Conservation (phyloP, 1,140 invertebrate species). For the Doryteuthis pealeii region DNA sequence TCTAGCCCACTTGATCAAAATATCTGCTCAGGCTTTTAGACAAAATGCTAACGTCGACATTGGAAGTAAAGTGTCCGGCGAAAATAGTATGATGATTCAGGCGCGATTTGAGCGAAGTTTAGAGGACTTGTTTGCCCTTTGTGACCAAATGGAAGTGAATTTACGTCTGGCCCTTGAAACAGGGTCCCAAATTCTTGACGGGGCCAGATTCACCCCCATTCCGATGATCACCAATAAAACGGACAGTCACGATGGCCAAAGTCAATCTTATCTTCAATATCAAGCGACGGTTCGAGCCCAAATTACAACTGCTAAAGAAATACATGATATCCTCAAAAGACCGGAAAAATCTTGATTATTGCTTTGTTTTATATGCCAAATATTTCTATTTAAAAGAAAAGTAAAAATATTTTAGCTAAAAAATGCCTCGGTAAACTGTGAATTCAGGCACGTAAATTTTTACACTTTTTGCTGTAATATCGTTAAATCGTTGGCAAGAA, state of each 20-base stretch:
- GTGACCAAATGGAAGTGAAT: constrained; percentile 91
- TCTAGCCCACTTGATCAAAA: constrained; percentile 60
- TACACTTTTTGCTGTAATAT: too few relatives aligned
- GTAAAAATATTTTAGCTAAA: too few relatives aligned
- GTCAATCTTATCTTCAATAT: constrained; percentile 83
- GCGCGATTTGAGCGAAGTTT: constrained; percentile 84
- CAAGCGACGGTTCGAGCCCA: constrained; percentile 80
- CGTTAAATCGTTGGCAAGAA: too few relatives aligned
- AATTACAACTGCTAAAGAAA: constrained; percentile 81
- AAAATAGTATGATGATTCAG: constrained; percentile 73
- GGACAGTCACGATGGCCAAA: constrained; percentile 61
- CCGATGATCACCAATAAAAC: constrained; percentile 66
- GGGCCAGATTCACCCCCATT: constrained; percentile 77
- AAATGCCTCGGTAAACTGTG: too few relatives aligned
- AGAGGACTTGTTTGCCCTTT: constrained; percentile 91
- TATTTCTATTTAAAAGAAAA: too few relatives aligned
- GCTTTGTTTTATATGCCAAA: too few relatives aligned
- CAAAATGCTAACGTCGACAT: constrained; percentile 19
- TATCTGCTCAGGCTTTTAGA: constrained; percentile 15
- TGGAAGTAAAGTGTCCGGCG: constrained; percentile 62
- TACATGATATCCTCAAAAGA: constrained; percentile 75
- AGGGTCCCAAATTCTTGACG: constrained; percentile 76
- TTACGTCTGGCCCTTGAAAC: constrained; percentile 88
- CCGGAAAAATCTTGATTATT: not conserved
- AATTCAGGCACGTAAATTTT: too few relatives aligned